Evolutionary conservation across 92 coral and sea anemone species (phyloP).

Genomic region (Montipora capitata): DNA sequence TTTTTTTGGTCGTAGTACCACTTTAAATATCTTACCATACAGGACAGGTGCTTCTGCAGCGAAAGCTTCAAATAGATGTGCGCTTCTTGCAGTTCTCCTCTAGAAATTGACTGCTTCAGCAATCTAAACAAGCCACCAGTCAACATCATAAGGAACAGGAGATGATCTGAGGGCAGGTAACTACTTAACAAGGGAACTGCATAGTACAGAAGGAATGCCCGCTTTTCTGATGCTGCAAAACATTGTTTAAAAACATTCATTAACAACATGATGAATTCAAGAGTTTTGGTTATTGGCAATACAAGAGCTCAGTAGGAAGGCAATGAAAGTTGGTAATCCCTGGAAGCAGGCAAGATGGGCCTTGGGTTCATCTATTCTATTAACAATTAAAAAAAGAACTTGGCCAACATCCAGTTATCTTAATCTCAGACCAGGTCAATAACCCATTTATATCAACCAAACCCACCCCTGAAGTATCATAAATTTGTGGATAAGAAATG

Average conservation of each 20-base stretch:
- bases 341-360: too few relatives aligned
- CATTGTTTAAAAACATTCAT: not conserved
- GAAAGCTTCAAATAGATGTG: not conserved
- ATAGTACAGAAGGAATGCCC: not conserved
- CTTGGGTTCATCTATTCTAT: too few relatives aligned
- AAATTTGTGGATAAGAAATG: not conserved
- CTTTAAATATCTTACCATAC: slow-evolving; percentile 28
- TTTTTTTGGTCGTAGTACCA: too few relatives aligned
- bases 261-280: too few relatives aligned
- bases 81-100: too few relatives aligned
- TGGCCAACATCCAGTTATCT: too few relatives aligned
- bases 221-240: slow-evolving; percentile 37
- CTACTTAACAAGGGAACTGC: slow-evolving; percentile 35
- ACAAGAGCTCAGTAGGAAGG: too few relatives aligned
- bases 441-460: not conserved
- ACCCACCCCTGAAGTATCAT: not conserved
- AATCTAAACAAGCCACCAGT: slow-evolving; percentile 50
- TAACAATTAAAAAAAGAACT: too few relatives aligned
- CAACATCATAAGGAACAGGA: slow-evolving; percentile 35
- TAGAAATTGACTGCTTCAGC: slow-evolving; percentile 33
- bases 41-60: slow-evolving; percentile 38
- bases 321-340: too few relatives aligned
- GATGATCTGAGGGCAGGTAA: slow-evolving; percentile 30
- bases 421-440: too few relatives aligned
- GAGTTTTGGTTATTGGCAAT: too few relatives aligned